Base-by-base conservation (phyloP, 2,113 vertebrate genomes). In the Salvator merianae region DNA sequence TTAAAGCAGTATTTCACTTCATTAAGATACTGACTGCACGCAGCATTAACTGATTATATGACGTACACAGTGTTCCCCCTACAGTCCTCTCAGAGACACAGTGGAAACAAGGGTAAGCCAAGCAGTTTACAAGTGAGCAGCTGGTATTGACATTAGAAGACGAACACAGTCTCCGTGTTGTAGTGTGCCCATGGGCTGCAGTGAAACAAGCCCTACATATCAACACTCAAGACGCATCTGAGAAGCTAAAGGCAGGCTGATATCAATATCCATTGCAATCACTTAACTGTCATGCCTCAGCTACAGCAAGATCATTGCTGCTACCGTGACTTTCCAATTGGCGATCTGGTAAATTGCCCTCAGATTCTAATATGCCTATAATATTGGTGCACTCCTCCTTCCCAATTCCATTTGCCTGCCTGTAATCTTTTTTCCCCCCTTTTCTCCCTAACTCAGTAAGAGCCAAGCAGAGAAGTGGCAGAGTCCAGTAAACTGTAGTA, bases 1-100 rank as follows among this genome's bases (percentile, higher is more conserved):
- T 91, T 92, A 90, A 90, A 93, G 87, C 28, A 1, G 84, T 72
- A 80, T 90, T 92, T 92, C 91, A 84, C 66, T 87, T 88, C 86
- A 89, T 88, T 88, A 84, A 79, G 81, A 90, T 50, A 84, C 40
- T 83, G 86, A 93, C 0, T 78, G 83, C 34, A 89, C 59, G 62
- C 86, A 81, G 71, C 43, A 47, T 53, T 40, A 79, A 16, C 89
- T 5, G 70, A 55, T 32, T 83, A 84, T 84, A 88, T 0, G 55
- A 84, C 85, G 83, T 83, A 87, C 72, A 3, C 9, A 86, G 89
- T 77, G 91, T 84, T 90, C 90, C 85, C 89, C 85, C 86, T 93
- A 73, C 89, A 89, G 91, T 91, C 62, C 20, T 93, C 43, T 32
- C 7, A 1, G 78, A 82, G 85, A 90, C 40, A 63, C 6, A 26